Conservation (phyloP, 2,888 invertebrate species). For the Cataglyphis rosenhaueri region DNA sequence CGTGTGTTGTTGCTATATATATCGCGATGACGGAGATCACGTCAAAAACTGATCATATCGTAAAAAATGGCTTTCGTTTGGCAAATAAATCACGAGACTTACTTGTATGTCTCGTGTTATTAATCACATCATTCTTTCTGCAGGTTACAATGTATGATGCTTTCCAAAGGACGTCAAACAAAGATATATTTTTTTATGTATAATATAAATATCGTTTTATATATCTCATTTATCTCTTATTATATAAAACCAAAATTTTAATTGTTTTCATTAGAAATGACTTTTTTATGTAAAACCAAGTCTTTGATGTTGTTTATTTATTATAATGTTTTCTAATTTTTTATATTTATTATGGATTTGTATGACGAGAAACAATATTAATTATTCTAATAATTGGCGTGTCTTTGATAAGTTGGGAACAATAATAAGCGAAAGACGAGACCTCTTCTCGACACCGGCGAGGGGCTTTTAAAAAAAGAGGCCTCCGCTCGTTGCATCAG, state of each 20-base stretch:
- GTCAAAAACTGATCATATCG: conserved; percentile 28
- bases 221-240: not conserved
- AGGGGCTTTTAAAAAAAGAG: not conserved
- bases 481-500: not conserved
- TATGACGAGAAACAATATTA: not conserved
- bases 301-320: not conserved
- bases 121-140: conserved; percentile 9
- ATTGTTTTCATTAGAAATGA: not conserved
- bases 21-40: conserved; percentile 4
- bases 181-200: not conserved
- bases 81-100: conserved; percentile 22
- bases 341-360: not conserved
- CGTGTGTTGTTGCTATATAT: not conserved
- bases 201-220: not conserved
- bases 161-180: not conserved
- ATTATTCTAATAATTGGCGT: conserved; percentile 35
- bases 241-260: not conserved
- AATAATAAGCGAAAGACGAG: conserved; percentile 60
- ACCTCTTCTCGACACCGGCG: conserved; percentile 49
- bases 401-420: conserved; percentile 9
- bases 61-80: conserved; percentile 19
- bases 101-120: not conserved
- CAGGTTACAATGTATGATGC: not conserved
- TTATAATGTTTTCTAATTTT: not conserved
- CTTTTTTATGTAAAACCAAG: not conserved